A percentile compares a stretch with the other conserved stretches of the same genome.
Evolutionary conservation across 2,797 vertebrate genomes (phyloP).

Genomic region (Clarias laeviceps): DNA sequence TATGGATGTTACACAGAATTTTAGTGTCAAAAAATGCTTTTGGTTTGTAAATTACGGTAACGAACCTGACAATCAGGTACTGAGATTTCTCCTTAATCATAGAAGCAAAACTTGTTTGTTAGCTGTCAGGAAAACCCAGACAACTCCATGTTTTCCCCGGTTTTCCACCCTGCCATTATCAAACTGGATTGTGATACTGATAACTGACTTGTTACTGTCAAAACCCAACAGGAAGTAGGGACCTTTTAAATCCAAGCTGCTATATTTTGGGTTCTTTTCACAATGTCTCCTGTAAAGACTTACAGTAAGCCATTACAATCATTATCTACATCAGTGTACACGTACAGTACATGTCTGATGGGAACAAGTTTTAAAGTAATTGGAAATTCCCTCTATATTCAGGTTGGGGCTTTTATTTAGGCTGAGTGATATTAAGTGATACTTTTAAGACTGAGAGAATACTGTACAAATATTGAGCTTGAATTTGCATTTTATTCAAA

Average conservation of each 20-base stretch:
- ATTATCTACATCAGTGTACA: background rate
- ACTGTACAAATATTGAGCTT: background rate
- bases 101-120: conserved; percentile 18
- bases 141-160: conserved; percentile 24
- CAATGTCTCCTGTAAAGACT: background rate
- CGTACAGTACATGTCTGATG: conserved; percentile 21
- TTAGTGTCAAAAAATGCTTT: background rate
- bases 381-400: conserved; percentile 52
- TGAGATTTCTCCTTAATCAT: conserved; percentile 20
- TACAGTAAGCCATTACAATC: conserved; percentile 42
- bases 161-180: conserved; percentile 29
- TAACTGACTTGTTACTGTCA: conserved; percentile 11
- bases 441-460: background rate
- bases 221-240: conserved; percentile 45
- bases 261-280: background rate
- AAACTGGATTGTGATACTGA: conserved; percentile 16
- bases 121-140: conserved; percentile 33
- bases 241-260: background rate
- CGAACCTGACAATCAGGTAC: conserved; percentile 13
- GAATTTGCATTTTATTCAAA: background rate
- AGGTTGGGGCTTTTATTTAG: conserved; percentile 6
- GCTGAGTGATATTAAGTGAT: background rate
- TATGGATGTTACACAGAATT: background rate
- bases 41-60: background rate
- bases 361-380: conserved; percentile 45